phyloP scores from a whole-genome alignment of 2,113 vertebrate genomes.

The Peromyscus leucopus region DNA sequence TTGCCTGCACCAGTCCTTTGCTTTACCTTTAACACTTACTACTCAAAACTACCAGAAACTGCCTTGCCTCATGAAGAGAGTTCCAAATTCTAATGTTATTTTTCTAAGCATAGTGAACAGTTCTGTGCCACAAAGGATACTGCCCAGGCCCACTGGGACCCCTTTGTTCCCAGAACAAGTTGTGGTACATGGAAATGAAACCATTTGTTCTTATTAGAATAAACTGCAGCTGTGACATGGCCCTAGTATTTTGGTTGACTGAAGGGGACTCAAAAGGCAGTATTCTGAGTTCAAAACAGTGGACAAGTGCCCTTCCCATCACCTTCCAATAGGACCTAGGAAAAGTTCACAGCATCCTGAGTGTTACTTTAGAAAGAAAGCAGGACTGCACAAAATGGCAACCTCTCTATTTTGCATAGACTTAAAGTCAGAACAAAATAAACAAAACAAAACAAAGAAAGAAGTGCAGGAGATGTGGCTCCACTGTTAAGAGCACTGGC shows the following conservation, averaged over 20 bases:
- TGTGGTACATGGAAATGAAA: constrained; percentile 86
- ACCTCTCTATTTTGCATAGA: constrained; percentile 80
- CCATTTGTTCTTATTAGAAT: constrained; percentile 86
- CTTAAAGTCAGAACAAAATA: constrained; percentile 79
- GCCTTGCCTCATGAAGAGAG: neutral
- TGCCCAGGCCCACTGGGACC: neutral
- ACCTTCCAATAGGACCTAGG: neutral
- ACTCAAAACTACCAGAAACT: neutral
- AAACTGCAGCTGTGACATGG: constrained; percentile 83
- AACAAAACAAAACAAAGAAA: constrained; percentile 60
- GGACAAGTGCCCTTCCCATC: neutral
- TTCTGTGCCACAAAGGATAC: neutral
- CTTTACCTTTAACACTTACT: neutral
- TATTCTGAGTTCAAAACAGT: neutral
- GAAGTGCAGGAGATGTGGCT: too few species aligned
- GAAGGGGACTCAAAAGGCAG: neutral
- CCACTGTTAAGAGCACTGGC: too few species aligned
- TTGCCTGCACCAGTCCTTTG: neutral
- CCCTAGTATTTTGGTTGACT: constrained; percentile 31
- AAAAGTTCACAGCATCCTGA: neutral
- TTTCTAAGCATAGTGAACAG: neutral
- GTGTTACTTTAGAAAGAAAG: constrained; percentile 10
- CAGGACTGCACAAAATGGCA: constrained; percentile 72
- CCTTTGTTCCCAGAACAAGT: constrained; percentile 36
- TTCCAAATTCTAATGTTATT: neutral